Conservation (phyloP, 2,797 vertebrate species). For the Etheostoma perlongum region DNA sequence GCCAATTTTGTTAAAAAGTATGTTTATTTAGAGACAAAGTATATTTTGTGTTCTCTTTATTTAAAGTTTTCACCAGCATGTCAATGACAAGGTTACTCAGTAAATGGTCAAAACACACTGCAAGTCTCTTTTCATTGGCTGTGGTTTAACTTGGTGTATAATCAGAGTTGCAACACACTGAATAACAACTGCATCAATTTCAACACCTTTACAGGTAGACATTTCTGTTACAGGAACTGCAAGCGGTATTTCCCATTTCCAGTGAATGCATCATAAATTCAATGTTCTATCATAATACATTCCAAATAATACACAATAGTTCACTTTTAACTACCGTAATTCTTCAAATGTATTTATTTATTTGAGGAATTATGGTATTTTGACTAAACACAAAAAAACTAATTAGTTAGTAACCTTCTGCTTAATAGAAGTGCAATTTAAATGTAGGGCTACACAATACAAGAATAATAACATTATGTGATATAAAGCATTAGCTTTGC, state of each 20-base stretch:
- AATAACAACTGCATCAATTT: not conserved
- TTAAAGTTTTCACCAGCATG: no score
- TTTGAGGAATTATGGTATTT: not conserved
- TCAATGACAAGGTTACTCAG: no score
- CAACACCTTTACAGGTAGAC: not conserved
- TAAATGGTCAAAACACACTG: no score
- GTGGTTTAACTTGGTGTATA: no score
- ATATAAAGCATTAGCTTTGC: not conserved
- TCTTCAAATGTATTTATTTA: no score
- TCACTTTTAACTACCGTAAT: not conserved
- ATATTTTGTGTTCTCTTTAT: no score
- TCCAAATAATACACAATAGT: not conserved
- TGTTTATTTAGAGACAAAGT: no score
- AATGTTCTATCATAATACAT: not conserved
- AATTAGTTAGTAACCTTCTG: not conserved
- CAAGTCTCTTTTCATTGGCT: no score
- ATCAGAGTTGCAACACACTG: not conserved
- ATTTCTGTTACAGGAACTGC: not conserved
- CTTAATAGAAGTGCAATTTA: not conserved
- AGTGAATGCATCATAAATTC: not conserved
- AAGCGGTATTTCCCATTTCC: not conserved
- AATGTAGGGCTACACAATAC: not conserved
- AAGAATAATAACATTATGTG: not conserved
- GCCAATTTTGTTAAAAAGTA: no score
- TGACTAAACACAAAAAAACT: not conserved